Evolutionary conservation across 2,797 vertebrate species (phyloP).

Genomic region (Sus cebifrons): DNA sequence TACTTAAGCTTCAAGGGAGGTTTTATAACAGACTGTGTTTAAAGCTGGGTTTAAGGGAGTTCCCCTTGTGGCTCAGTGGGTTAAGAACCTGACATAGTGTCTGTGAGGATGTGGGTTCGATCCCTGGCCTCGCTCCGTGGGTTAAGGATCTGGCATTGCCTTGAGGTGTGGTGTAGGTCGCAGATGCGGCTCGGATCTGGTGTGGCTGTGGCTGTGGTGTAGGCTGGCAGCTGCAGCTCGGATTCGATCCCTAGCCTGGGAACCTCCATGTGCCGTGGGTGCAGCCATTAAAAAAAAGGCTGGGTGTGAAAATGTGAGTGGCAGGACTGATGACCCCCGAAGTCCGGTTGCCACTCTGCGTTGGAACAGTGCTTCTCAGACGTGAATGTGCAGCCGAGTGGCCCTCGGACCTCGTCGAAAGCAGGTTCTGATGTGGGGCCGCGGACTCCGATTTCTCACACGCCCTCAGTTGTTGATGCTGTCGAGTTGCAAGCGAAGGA

Average conservation of each 20-base stretch:
- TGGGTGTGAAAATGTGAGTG: not conserved
- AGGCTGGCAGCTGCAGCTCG: too few relatives aligned
- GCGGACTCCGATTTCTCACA: not conserved
- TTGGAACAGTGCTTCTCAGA: constrained; percentile 1
- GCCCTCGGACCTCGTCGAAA: not conserved
- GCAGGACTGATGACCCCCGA: not conserved
- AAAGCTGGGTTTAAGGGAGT: constrained; percentile 1
- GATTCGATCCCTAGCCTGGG: too few relatives aligned
- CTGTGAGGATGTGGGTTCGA: too few relatives aligned
- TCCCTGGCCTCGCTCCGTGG: too few relatives aligned
- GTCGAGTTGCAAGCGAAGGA: not conserved
- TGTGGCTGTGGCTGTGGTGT: too few relatives aligned
- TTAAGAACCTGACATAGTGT: too few relatives aligned
- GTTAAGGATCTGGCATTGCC: too few relatives aligned
- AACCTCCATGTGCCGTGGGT: too few relatives aligned
- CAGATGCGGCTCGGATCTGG: too few relatives aligned
- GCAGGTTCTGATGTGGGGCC: not conserved
- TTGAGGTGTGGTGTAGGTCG: too few relatives aligned
- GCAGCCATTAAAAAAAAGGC: too few relatives aligned
- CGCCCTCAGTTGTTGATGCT: not conserved
- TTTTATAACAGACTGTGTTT: constrained; percentile 46
- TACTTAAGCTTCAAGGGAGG: constrained; percentile 26
- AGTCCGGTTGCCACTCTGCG: not conserved
- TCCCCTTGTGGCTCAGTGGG: too few relatives aligned
- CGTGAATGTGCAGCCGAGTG: not conserved